Evolutionary conservation across 2,113 vertebrate genomes (phyloP).

Genomic region (Aptenodytes patagonicus): DNA sequence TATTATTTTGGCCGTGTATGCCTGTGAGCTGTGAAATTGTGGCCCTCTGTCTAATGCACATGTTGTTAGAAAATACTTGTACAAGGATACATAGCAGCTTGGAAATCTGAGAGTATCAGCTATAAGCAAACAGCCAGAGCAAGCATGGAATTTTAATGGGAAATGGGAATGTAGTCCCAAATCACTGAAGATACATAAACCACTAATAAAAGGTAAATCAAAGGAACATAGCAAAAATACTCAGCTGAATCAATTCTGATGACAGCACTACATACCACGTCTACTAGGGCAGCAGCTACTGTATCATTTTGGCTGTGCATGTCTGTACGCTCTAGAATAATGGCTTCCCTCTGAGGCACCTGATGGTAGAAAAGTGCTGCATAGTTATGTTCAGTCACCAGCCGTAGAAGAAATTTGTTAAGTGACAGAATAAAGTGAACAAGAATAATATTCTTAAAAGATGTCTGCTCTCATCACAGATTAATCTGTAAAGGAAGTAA

Average conservation of each 20-base stretch:
- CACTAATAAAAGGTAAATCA: neutral
- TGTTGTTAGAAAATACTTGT: neutral
- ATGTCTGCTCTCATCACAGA: neutral
- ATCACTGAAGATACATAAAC: neutral
- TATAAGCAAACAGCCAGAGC: neutral
- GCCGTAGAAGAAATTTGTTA: neutral
- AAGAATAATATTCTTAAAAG: neutral
- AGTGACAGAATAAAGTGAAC: neutral
- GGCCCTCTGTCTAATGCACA: neutral
- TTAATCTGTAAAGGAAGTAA: neutral
- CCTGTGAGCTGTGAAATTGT: neutral
- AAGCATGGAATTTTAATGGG: neutral
- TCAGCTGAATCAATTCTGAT: neutral
- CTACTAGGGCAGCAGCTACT: neutral
- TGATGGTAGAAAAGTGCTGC: neutral
- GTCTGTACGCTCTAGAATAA: neutral
- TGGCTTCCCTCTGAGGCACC: neutral
- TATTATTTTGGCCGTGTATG: neutral
- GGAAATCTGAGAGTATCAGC: neutral
- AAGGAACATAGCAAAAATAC: neutral
- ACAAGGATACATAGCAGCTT: neutral
- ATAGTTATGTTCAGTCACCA: neutral
- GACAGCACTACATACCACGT: neutral
- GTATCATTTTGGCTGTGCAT: neutral
- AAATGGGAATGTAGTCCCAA: neutral